Evolutionary conservation across 2,113 vertebrate species (phyloP), one percentile per base, ranked within the genome.

Genomic region (Hydrolagus affinis): DNA sequence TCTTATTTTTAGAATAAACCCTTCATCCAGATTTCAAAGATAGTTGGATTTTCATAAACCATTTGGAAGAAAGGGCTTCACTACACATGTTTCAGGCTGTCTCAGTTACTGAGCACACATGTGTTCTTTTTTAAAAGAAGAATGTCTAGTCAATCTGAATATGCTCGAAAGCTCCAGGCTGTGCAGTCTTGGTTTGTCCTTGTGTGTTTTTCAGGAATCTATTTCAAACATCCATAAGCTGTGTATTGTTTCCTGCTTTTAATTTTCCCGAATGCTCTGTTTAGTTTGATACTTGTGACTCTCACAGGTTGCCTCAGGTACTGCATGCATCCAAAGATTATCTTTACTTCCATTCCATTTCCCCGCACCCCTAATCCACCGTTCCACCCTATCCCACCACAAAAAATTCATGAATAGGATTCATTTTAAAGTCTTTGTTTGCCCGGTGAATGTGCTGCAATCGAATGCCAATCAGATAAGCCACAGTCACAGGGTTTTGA

Each of bases 401-500:
- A 15, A 15, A 83, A 83, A 28, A 21, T 12, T 44, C 57, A 23
- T 71, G 19, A 71, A 71, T 71, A 25, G 25, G 17, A 9, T 21
- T 56, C 17, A 75, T 75, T 75, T 75, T 21, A 23, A 77, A 77
- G 7, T 19, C 15, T 14, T 44, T 30, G 14, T 21, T 83, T 83
- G 60, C 11, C 66, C 30, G 15, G 3, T 30, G 2, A 8, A 17
- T 66, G 3, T 32, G 28, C 66, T 28, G 32, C 14, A 83, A 60
- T 66, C 21, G 10, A 32, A 30, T 66, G 60, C 8, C n/a, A n/a
- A 64, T 80, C 6, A 94, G 91, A 89, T 93, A 90, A 94, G 92
- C 89, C 92, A 30, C 25, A 19, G 77, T 10, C 66, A 10, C 89
- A 90, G 92, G 93, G 92, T 92, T 93, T 91, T 93, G 92, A 93